Evolutionary conservation across 2,888 invertebrate genomes (phyloP), one percentile per base, ranked within the genome.

Genomic region (Drosophila robusta): DNA sequence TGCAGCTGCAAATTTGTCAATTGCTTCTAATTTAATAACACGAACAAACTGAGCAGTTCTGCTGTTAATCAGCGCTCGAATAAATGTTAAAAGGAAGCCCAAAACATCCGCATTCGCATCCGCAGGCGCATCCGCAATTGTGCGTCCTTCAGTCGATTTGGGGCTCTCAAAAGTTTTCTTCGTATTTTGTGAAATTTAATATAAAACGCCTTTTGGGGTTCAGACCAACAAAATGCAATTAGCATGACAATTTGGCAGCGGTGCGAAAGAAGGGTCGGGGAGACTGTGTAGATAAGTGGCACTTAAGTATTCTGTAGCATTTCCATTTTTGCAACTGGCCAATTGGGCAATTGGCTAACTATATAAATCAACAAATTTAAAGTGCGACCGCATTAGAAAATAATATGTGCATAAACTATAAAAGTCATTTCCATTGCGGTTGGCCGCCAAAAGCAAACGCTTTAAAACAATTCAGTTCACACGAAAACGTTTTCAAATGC

Each of bases 221-320:
- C 42, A 47, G 36, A 18, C 62, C 67, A 64, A 65, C 67, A 45
- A 75, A 81, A 83, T 80, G 78, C 72, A 80, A 84, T 80, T 80
- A 81, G 80, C 78, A 67, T 75, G 68, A 72, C 66, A 70, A 66
- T 64, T 57, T 54, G 54, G 34, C n/a, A 42, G 11, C 5, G n/a
- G n/a, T 29, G 3, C 8, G 9, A 9, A 29, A 9, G 3, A 3
- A 3, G 29, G 29, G 9, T 3, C 22, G 22, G 47, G 26, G 11
- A 24, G 16, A 11, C 12, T 8, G 38, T 3, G 11, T 8, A 14
- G 14, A 3, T 24, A 9, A 11, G 41, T n/a, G 16, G 44, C 75
- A 63, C 62, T 72, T 52, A 52, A 57, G 26, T 16, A 57, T 46
- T 47, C 66, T 44, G 61, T 55, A 5, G 50, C 16, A 32, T 63